Evolutionary conservation across 2,888 invertebrate genomes (phyloP), one percentile per base, ranked within the genome.

Genomic region (Rhingia rostrata): DNA sequence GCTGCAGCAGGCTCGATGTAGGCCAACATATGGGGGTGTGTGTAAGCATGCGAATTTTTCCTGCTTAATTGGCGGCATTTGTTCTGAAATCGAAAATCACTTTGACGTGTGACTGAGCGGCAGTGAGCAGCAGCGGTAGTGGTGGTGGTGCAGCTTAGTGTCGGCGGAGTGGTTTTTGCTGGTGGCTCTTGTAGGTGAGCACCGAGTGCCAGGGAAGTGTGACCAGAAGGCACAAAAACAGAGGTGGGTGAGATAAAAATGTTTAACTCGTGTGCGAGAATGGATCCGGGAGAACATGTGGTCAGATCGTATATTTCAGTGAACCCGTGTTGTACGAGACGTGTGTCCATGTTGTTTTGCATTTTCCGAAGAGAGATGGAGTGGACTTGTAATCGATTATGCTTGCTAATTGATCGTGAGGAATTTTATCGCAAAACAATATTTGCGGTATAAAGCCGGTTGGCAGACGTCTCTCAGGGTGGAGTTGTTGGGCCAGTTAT

Each of bases 101-200:
- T 77, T 82, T 82, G 82, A 82, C 82, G 82, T 77, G 77, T 66
- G 77, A 77, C 77, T 82, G 82, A 77, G 66, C 74, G 56, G 54
- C 64, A 64, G 58, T 63, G 45, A 49, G 54, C 64, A 56, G 63
- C 64, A 64, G 67, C 35, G 64, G 73, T 64, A 60, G 35, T 51
- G 51, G 41, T 47, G 22, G 22, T 22, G 22, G 22, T 22, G 22
- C 22, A 22, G 22, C 22, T 22, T 70, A 70, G 72, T 72, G 80
- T 54, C 54, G 74, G 67, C 43, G 61, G 74, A 54, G 60, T 53
- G 33, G 22, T 30, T 67, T 39, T 3, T 33, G 49, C 35, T 33
- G 45, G 32, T 41, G 51, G 6, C 32, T 53, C 9, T 33, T 39
- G 14, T 35, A 39, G 32, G 81, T 75, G 69, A 75, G 75, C 75